Conservation (phyloP, 64 coral and sea anemone species). For the Stylophora pistillata region DNA sequence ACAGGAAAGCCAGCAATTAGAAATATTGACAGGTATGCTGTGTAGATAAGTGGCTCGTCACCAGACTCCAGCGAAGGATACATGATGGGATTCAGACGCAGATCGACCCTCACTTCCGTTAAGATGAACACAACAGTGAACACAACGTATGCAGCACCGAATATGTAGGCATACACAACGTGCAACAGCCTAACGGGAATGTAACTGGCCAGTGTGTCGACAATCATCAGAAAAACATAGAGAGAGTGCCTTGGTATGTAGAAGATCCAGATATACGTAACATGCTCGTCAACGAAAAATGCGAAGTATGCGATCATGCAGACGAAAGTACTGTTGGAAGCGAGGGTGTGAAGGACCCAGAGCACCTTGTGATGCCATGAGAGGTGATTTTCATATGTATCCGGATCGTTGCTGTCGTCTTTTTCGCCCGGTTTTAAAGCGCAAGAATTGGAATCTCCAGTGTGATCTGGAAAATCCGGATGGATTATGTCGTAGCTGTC, state of each 20-base stretch:
- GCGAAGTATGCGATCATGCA: constrained; percentile 46
- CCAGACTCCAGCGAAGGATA: constrained; percentile 58
- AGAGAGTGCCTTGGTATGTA: constrained; percentile 38
- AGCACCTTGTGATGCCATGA: constrained; percentile 57
- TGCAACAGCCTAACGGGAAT: constrained; percentile 60
- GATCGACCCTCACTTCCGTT: constrained; percentile 34
- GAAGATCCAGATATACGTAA: not conserved
- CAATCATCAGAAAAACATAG: constrained; percentile 22
- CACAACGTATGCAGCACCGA: constrained; percentile 42
- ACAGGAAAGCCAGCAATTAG: constrained; percentile 47
- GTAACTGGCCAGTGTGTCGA: constrained; percentile 32
- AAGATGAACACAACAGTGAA: constrained; percentile 57
- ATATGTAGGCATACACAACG: constrained; percentile 61
- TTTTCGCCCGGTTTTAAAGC: constrained; percentile 50
- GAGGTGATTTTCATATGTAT: not conserved
- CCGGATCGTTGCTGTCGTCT: not conserved
- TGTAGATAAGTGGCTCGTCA: constrained; percentile 49
- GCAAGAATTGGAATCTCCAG: constrained; percentile 34
- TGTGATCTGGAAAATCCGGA: not conserved
- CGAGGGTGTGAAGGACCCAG: constrained; percentile 59
- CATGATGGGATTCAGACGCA: not conserved
- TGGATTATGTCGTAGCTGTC: not conserved
- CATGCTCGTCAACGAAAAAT: constrained; percentile 29
- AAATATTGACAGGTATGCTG: constrained; percentile 52
- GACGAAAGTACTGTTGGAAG: constrained; percentile 29